Conservation (phyloP, 2,113 vertebrate genomes). For the Ginglymostoma cirratum region DNA sequence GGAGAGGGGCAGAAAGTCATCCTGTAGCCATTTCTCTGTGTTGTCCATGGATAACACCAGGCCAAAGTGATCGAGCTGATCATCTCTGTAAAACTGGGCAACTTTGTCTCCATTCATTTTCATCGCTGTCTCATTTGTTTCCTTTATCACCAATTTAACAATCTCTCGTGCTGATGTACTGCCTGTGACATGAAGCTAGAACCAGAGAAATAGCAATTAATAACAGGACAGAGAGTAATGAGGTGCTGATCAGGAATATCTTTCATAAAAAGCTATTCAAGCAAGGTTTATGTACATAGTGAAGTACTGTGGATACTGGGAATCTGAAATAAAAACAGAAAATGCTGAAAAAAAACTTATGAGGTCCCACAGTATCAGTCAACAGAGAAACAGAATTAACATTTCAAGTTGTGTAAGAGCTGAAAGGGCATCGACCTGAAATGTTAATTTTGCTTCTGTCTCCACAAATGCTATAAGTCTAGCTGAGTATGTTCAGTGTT, state of each 20-base stretch:
- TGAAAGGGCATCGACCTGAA: neutral
- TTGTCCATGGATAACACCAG: slow-evolving; percentile 64
- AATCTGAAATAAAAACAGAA: neutral
- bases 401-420: neutral
- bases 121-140: slow-evolving; percentile 67
- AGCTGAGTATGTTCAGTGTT: neutral
- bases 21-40: slow-evolving; percentile 74
- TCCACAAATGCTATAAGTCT: neutral
- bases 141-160: slow-evolving; percentile 75
- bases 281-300: neutral
- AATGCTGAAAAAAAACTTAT: neutral
- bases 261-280: neutral
- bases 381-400: neutral
- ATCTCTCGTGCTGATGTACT: slow-evolving; percentile 69
- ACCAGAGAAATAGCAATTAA: slow-evolving; percentile 41
- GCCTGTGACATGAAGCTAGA: slow-evolving; percentile 68
- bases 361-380: neutral
- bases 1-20: slow-evolving; percentile 69
- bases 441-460: neutral
- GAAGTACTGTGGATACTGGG: neutral
- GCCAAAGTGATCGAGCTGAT: slow-evolving; percentile 76
- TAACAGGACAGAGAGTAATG: neutral
- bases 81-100: slow-evolving; percentile 56
- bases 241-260: neutral
- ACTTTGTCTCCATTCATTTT: slow-evolving; percentile 50